Conservation (phyloP, 2,797 vertebrate species). For the Phalloptychus januarius region DNA sequence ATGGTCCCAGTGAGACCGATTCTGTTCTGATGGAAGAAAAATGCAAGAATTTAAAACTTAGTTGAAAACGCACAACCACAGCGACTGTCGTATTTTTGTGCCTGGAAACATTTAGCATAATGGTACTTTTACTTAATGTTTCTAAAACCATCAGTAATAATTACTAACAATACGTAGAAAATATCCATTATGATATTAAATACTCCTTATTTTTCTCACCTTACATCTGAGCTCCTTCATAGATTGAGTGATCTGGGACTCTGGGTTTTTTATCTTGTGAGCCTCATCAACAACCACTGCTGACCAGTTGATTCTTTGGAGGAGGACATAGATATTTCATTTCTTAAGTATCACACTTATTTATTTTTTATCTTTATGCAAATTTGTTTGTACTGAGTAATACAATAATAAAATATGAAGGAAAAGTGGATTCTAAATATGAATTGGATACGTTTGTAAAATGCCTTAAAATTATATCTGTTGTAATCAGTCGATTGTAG, state of each 20-base stretch:
- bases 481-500: background rate
- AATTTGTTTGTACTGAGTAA: too few relatives aligned
- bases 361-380: background rate
- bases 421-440: background rate
- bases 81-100: background rate
- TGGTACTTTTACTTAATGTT: background rate
- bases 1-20: slow-evolving; percentile 96
- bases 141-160: background rate
- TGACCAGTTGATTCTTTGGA: slow-evolving; percentile 88
- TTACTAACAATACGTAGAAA: background rate
- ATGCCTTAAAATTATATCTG: background rate
- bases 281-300: slow-evolving; percentile 94
- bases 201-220: slow-evolving; percentile 66
- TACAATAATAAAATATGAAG: background rate
- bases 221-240: slow-evolving; percentile 90
- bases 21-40: slow-evolving; percentile 70
- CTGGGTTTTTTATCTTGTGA: slow-evolving; percentile 96
- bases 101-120: background rate
- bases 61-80: background rate
- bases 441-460: background rate
- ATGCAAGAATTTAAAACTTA: slow-evolving; percentile 2
- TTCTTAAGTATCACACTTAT: background rate
- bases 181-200: background rate
- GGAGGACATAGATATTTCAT: slow-evolving; percentile 4
- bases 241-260: slow-evolving; percentile 90